Base-by-base conservation (phyloP, 2,888 invertebrate species). In the Perizoma flavofasciatum region DNA sequence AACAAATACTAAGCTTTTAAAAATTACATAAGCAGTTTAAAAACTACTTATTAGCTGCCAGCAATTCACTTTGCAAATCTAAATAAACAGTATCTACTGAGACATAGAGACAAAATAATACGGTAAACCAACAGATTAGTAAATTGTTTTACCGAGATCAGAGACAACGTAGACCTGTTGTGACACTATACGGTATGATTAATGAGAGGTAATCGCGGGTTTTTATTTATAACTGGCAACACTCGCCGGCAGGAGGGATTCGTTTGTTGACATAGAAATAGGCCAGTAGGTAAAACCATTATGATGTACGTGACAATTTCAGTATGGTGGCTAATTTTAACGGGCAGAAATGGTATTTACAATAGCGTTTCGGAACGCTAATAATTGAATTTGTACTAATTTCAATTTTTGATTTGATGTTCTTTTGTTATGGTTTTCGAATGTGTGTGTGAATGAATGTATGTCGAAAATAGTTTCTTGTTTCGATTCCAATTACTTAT, bases 111-210 rank as follows among this genome's bases (percentile, higher is more conserved):
- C 43, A 47, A 47, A 54, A 57, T 46, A 56, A 54, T 58, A 55
- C 41, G 33, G 54, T 60, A 63, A 61, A 52, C 45, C 40, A 52
- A 54, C 59, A 66, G 61, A 59, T 81, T 79, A 72, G 78, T 77
- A 58, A 64, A 60, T 52, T 63, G 63, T 67, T 64, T 59, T 55
- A 76, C 75, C 49, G 71, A 86, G 88, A 89, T 88, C 88, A 84
- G 78, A 86, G 86, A 83, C 68, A 75, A 70, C 73, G 82, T 79
- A 78, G 85, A 86, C 78, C 75, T 86, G 84, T 86, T 86, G 78
- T 88, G 89, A 89, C 89, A 87, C 77, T 79, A 81, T 81, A 78
- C 77, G 77, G 72, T 66, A 83, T 91, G 90, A 91, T 89, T 85
- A 86, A 91, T 89, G 89, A 79, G 72, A 76, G 75, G 79, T 87